phyloP scores from a whole-genome alignment of 1,140 invertebrate species.

The Drosophila jambulina region DNA sequence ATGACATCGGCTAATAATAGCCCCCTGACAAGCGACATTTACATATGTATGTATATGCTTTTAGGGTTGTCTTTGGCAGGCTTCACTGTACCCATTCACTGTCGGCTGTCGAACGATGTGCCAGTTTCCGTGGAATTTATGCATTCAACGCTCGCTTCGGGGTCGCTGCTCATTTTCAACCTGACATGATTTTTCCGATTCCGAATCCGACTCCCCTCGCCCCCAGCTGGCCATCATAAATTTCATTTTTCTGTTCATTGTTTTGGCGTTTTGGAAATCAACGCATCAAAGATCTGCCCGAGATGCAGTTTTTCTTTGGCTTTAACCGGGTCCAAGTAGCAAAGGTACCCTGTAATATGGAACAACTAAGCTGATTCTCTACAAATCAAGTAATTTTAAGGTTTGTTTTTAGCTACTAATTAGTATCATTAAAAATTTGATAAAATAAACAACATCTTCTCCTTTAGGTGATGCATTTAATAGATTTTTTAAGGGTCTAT shows the following conservation, averaged over 20 bases:
- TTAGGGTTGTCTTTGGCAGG: background rate
- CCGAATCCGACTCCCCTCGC: background rate
- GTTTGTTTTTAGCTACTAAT: background rate
- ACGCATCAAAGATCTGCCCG: constrained; percentile 36
- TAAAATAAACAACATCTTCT: background rate
- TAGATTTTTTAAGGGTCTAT: background rate
- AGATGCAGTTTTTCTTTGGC: constrained; percentile 12
- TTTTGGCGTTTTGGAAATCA: constrained; percentile 57
- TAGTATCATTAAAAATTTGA: background rate
- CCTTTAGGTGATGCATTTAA: background rate
- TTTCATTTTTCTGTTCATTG: constrained; percentile 44
- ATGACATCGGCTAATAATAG: constrained; percentile 7
- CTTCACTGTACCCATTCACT: constrained; percentile 3
- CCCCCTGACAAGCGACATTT: background rate
- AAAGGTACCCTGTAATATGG: background rate
- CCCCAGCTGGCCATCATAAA: constrained; percentile 39
- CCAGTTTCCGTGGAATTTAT: constrained; percentile 30
- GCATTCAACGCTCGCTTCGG: constrained; percentile 27
- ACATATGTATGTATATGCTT: background rate
- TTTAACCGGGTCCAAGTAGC: background rate
- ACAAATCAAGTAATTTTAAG: background rate
- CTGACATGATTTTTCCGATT: constrained; percentile 29
- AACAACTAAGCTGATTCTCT: background rate
- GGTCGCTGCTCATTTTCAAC: constrained; percentile 43
- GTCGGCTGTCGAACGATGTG: constrained; percentile 7